These are phyloP conservation scores for Phainopepla nitens DNA, from an alignment of 2,113 vertebrate genomes.

Conservation along the genomic window DNA sequence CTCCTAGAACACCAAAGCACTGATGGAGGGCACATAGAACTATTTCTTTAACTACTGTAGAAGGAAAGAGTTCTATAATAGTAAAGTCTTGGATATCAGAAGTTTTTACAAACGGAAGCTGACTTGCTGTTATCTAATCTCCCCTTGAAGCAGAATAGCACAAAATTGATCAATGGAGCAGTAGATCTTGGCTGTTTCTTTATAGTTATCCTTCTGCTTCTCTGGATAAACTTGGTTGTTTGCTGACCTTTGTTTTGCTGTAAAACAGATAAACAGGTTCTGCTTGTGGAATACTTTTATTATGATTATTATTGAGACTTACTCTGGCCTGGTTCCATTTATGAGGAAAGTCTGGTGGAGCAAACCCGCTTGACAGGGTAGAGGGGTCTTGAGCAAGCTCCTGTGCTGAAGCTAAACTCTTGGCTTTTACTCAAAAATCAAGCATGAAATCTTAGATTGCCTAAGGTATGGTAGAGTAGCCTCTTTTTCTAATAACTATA, in stretches of 20 bases:
- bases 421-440: slow-evolving; percentile 19
- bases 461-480: background rate
- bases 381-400: slow-evolving; percentile 28
- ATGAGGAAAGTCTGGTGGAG: slow-evolving; percentile 13
- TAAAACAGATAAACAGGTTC: slow-evolving; percentile 7
- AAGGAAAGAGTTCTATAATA: background rate
- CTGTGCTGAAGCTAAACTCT: background rate
- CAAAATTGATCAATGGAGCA: background rate
- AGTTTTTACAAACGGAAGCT: background rate
- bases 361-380: background rate
- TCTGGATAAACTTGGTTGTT: background rate
- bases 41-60: background rate
- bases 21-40: background rate
- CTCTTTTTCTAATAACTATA: background rate
- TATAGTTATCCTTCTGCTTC: background rate
- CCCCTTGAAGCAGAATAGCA: background rate
- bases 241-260: background rate
- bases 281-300: background rate
- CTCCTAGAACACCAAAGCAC: background rate
- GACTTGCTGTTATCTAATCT: background rate
- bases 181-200: background rate
- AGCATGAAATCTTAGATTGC: background rate
- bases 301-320: background rate
- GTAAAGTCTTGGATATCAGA: background rate
- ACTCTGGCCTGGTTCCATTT: slow-evolving; percentile 10